Base-by-base conservation (phyloP, 2,797 vertebrate species). In the Cygnus olor region DNA sequence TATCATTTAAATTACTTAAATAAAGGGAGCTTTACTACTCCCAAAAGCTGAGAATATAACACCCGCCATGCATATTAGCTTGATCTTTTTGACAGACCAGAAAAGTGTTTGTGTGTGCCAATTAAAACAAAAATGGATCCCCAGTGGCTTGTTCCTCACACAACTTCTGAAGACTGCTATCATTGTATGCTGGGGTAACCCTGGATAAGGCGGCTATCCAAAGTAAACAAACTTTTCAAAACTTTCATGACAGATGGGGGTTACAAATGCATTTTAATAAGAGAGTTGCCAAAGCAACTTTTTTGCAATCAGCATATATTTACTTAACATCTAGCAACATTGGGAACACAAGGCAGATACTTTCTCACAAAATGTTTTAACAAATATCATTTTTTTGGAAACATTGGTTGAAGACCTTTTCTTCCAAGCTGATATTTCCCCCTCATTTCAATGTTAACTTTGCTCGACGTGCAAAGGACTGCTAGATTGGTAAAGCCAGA, bases 141-240 rank as follows among this genome's bases (percentile, higher is more conserved):
- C 98, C 82, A 95, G 97, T 97, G 98, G 95, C 98, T 98, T 98
- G 98, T 98, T 98, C 98, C 97, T 98, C 97, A 97, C 96, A 97
- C 96, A 95, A 95, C 97, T 98, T 97, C 96, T 98, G 95, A 98
- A 98, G 97, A 98, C 98, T 98, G 97, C 98, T 98, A 98, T 98
- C 98, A 98, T 98, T 98, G 98, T 98, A 96, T 98, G 98, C 98
- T 92, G 97, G 97, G 98, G 97, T 98, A 98, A 98, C 98, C 98
- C 98, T 98, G 98, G 98, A 98, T 97, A 97, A 98, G 97, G 97
- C 97, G 96, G 92, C 97, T 97, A 92, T 98, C 98, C 98, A 98
- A 98, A 98, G 98, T 98, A 98, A 98, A 98, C 98, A 98, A 98
- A 98, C 97, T 98, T 98, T 97, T 98, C 98, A 98, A 98, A 98